These are phyloP conservation scores for Urocolius indicus DNA, from an alignment of 2,113 vertebrate species.

Conservation along the genomic window DNA sequence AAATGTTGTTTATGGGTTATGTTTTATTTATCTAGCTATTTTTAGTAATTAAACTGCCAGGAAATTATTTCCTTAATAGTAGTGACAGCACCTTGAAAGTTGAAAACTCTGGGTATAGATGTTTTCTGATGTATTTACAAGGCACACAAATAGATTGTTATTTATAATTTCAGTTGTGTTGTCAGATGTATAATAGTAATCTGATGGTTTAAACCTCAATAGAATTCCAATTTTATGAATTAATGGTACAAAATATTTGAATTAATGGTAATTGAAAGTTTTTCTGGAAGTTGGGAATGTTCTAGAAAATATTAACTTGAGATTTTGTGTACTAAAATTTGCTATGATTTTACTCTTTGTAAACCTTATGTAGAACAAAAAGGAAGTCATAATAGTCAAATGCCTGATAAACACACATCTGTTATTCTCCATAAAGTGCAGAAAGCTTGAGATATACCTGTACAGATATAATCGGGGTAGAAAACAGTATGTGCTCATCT, in stretches of 20 bases:
- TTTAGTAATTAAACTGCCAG: slow-evolving; percentile 46
- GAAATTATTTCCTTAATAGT: slow-evolving; percentile 17
- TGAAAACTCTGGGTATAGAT: not conserved
- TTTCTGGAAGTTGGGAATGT: not conserved
- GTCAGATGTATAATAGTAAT: not conserved
- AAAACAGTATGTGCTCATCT: not conserved
- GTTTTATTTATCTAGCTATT: slow-evolving; percentile 67
- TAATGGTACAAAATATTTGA: slow-evolving; percentile 20
- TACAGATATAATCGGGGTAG: not conserved
- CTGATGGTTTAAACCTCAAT: slow-evolving; percentile 17
- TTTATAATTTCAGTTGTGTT: slow-evolving; percentile 11
- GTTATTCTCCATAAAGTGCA: slow-evolving; percentile 3
- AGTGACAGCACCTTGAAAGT: not conserved
- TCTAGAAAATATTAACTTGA: not conserved
- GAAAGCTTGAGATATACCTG: not conserved
- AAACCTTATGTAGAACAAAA: not conserved
- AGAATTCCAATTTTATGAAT: slow-evolving; percentile 15
- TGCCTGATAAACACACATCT: not conserved
- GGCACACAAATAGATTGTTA: not conserved
- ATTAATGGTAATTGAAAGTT: slow-evolving; percentile 32
- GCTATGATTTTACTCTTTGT: not conserved
- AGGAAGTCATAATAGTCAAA: not conserved
- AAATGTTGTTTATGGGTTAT: slow-evolving; percentile 61
- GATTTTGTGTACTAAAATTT: not conserved
- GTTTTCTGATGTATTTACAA: not conserved